Conservation (phyloP, 2,888 invertebrate genomes). For the Oscheius sp. region DNA sequence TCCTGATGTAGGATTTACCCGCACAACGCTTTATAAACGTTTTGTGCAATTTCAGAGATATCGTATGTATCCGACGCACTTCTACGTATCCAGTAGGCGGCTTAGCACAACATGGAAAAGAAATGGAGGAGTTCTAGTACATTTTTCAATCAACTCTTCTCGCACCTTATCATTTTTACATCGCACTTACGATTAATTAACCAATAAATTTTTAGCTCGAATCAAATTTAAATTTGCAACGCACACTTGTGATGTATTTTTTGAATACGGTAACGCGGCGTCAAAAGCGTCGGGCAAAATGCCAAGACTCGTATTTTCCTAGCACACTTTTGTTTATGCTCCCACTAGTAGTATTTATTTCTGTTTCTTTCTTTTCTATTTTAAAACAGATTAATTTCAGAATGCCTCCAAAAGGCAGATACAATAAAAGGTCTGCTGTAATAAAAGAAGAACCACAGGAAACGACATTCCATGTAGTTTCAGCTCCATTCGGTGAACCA, state of each 20-base stretch:
- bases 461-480: not conserved
- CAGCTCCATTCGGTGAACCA: not conserved
- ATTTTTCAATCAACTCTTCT: too few species aligned
- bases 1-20: too few species aligned
- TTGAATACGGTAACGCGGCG: not conserved
- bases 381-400: not conserved
- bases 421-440: not conserved
- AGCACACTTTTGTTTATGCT: not conserved
- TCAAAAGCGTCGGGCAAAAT: not conserved
- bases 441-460: not conserved
- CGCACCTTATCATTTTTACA: too few species aligned
- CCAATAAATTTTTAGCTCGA: too few species aligned
- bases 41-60: too few species aligned
- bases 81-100: too few species aligned
- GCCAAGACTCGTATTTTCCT: not conserved
- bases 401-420: constrained; percentile 15
- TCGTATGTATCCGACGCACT: too few species aligned
- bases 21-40: too few species aligned
- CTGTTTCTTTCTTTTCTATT: not conserved
- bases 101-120: too few species aligned
- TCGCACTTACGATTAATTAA: too few species aligned
- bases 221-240: too few species aligned
- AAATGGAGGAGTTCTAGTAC: too few species aligned
- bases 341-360: not conserved
- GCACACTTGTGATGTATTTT: not conserved